These are phyloP conservation scores for Drosophila asahinai DNA, from an alignment of 1,140 invertebrate species.

Conservation along the genomic window DNA sequence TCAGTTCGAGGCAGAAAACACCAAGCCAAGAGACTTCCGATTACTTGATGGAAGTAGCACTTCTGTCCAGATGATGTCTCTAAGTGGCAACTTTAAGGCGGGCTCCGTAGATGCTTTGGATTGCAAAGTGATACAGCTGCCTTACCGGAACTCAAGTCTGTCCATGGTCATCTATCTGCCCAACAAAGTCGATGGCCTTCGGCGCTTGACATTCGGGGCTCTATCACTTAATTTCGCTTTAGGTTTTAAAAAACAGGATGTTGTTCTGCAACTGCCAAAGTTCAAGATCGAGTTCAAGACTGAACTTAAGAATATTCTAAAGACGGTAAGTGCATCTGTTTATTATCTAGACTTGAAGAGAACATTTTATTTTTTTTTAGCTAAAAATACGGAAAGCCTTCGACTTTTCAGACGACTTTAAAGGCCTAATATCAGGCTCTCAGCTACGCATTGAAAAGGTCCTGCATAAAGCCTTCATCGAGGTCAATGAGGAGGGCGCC, in stretches of 20 bases:
- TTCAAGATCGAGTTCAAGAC: conserved; percentile 87
- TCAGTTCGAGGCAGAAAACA: conserved; percentile 34
- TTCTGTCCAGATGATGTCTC: conserved; percentile 86
- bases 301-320: conserved; percentile 85
- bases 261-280: conserved; percentile 86
- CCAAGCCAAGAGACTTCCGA: conserved; percentile 44
- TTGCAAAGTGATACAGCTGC: conserved; percentile 62
- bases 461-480: conserved; percentile 87
- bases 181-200: conserved; percentile 85
- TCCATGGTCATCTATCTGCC: conserved; percentile 87
- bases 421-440: conserved; percentile 85
- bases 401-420: conserved; percentile 86
- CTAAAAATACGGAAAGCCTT: conserved; percentile 88
- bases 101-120: conserved; percentile 49
- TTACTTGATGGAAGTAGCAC: conserved; percentile 40
- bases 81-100: conserved; percentile 67
- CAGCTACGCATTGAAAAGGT: conserved; percentile 85
- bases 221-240: conserved; percentile 71
- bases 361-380: conserved; percentile 68
- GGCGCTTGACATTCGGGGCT: conserved; percentile 81
- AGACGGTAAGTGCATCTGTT: conserved; percentile 75
- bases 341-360: not conserved
- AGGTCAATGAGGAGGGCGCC: conserved; percentile 87
- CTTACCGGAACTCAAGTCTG: conserved; percentile 84
- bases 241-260: not conserved